These are phyloP conservation scores for Cyanocitta stelleri DNA, from an alignment of 2,113 vertebrate species.

Conservation along the genomic window DNA sequence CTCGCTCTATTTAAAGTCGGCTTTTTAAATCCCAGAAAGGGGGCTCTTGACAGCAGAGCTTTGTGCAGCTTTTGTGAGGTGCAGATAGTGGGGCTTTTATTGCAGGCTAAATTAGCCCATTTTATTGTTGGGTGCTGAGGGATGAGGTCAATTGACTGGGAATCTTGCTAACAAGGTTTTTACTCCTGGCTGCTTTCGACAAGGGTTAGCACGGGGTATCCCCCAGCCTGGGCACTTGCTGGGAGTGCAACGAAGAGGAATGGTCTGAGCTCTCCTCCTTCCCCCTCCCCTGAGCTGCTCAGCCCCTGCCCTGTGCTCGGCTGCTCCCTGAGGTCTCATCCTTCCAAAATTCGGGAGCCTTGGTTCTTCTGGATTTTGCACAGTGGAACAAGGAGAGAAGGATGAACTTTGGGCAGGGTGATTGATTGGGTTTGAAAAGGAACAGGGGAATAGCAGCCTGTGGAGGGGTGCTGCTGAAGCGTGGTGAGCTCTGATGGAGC, in stretches of 20 bases:
- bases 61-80: slow-evolving; percentile 45
- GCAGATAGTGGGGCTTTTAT: not conserved
- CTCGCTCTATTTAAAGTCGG: not conserved
- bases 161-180: slow-evolving; percentile 47
- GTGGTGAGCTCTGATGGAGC: not conserved
- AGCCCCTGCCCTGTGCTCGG: not conserved
- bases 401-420: not conserved
- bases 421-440: not conserved
- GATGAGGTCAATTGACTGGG: slow-evolving; percentile 48
- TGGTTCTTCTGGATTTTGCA: not conserved
- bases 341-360: accelerated
- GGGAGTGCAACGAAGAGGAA: slow-evolving; percentile 19
- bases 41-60: slow-evolving; percentile 53
- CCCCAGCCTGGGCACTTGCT: not conserved
- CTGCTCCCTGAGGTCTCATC: not conserved
- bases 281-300: not conserved
- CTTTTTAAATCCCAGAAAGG: slow-evolving; percentile 47
- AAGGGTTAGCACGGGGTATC: not conserved
- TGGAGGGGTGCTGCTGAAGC: not conserved
- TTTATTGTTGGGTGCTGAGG: slow-evolving; percentile 23
- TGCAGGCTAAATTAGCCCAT: slow-evolving; percentile 27
- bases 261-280: not conserved
- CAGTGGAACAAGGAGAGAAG: not conserved
- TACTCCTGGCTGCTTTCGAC: not conserved
- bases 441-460: not conserved